These are phyloP conservation scores for Drosophila pseudotalamancana DNA, from an alignment of 2,888 invertebrate species.

Conservation along the genomic window DNA sequence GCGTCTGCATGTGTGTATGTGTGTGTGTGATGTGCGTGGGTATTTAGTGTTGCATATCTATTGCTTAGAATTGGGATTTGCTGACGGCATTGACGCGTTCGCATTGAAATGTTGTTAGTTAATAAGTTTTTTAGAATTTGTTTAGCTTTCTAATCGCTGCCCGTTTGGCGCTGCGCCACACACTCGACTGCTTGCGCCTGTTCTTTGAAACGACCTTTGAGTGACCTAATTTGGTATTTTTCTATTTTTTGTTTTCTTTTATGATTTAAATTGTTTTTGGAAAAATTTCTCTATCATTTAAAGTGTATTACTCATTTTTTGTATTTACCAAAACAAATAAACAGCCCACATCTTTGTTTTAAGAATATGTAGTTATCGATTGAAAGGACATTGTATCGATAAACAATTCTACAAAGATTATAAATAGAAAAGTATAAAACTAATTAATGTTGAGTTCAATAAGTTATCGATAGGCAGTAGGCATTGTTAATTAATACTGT, in stretches of 20 bases:
- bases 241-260: slow-evolving; percentile 13
- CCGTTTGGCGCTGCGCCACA: slow-evolving; percentile 36
- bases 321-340: background rate
- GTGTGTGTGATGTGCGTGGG: slow-evolving; percentile 29
- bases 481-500: too few relatives aligned
- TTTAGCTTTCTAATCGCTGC: slow-evolving; percentile 51
- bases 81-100: slow-evolving; percentile 52
- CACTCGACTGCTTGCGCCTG: slow-evolving; percentile 21
- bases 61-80: slow-evolving; percentile 45
- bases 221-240: slow-evolving; percentile 52
- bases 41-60: slow-evolving; percentile 37
- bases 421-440: too few relatives aligned
- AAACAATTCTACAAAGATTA: too few relatives aligned
- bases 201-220: slow-evolving; percentile 47
- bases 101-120: slow-evolving; percentile 48
- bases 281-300: background rate
- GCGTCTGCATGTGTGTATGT: background rate
- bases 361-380: background rate
- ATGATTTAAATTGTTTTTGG: slow-evolving; percentile 23
- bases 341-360: background rate
- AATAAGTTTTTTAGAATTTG: slow-evolving; percentile 45
- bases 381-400: too few relatives aligned
- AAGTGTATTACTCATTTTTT: background rate
- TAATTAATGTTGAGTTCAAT: too few relatives aligned
- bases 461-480: too few relatives aligned